Evolutionary conservation across 2,113 vertebrate species (phyloP), one percentile per base, ranked within the genome.

Genomic region (Dermatemys mawii): DNA sequence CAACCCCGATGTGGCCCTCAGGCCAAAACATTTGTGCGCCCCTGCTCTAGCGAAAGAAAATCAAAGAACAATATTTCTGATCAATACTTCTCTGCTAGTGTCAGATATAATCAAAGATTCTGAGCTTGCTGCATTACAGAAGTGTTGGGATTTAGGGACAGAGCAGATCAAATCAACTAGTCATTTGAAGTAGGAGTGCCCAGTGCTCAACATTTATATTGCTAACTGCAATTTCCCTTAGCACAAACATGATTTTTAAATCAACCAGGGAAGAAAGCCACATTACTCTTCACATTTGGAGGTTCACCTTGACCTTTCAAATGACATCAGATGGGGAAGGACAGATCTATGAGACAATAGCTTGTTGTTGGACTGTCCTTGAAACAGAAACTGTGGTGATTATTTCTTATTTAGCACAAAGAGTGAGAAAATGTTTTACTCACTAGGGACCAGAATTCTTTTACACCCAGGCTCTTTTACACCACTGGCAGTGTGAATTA

Each of bases 61-160:
- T 95, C 94, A 96, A 97, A 97, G 76, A 1, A 63, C 90, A 48
- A 79, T 88, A 94, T 88, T 97, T 95, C 92, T 95, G 84, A 97
- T 96, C 88, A 92, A 88, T 90, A 48, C 26, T 83, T 89, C 13
- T 8, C 48, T 85, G 86, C 35, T 83, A 35, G 85, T 92, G 81
- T 75, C 90, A 95, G 89, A 95, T 60, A 76, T 50, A 93, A 91
- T 92, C 93, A 95, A 97, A 96, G 92, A 85, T 70, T 78, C 10
- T 11, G 50, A 85, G 86, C 92, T 95, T 88, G 92, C 84, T 94
- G 84, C 60, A 81, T 81, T 90, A 93, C 92, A 94, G 22, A 89
- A 96, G 70, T 41, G 82, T 70, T 85, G 76, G 49, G 86, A 92
- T 96, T 95, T 96, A 90, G 70, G 26, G 38, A 81, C 10, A 90